Conservation (phyloP, 2,888 invertebrate genomes). For the Cataglyphis cursor region DNA sequence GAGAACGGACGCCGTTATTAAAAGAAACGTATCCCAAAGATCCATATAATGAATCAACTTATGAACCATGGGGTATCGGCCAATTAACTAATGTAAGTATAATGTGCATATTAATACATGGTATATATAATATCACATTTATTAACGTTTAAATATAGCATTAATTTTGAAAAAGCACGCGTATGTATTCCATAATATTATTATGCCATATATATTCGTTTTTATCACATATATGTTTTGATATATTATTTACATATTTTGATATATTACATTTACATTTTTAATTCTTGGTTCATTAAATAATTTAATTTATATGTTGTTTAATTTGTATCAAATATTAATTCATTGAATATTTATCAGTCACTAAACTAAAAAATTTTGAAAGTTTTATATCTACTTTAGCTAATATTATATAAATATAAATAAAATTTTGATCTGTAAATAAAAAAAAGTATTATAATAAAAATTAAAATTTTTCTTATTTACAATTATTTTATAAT, state of each 20-base stretch:
- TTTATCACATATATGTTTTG: neutral
- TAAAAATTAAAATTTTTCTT: neutral
- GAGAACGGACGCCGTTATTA: slow-evolving; percentile 81
- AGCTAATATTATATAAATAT: neutral
- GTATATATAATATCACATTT: neutral
- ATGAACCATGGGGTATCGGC: slow-evolving; percentile 88
- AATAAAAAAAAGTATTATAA: neutral
- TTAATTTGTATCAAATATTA: neutral
- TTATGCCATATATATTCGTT: neutral
- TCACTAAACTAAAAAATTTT: neutral
- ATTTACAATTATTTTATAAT: neutral
- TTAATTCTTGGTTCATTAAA: neutral
- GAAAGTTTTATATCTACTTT: neutral
- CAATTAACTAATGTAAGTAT: slow-evolving; percentile 88
- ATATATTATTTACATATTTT: neutral
- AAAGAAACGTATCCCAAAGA: slow-evolving; percentile 87
- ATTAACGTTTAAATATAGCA: neutral
- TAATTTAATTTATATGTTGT: neutral
- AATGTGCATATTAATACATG: neutral
- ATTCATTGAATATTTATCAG: neutral
- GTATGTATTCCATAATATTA: neutral
- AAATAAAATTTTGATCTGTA: neutral
- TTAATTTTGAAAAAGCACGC: slow-evolving; percentile 11
- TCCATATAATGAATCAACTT: slow-evolving; percentile 85
- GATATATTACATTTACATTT: no score